A percentile compares a stretch with the other conserved stretches of the same genome.
Conservation (phyloP, 2,113 vertebrate species). For the Lycaon pictus region DNA sequence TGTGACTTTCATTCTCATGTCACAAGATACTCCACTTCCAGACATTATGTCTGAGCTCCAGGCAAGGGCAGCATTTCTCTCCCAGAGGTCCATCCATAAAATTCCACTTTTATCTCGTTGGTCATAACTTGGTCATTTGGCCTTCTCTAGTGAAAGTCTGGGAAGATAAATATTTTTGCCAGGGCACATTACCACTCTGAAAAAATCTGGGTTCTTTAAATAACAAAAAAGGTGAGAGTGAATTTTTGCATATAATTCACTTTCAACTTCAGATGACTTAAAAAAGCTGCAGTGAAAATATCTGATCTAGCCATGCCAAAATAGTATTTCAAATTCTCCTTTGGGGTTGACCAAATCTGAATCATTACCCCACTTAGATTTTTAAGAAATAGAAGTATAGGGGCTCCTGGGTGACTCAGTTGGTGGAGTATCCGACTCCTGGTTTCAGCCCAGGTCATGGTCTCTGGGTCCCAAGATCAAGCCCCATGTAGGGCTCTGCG, state of each 20-base stretch:
- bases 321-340: constrained; percentile 14
- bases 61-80: neutral
- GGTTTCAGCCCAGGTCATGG: neutral
- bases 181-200: neutral
- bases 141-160: neutral
- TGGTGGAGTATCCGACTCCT: neutral
- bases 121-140: neutral
- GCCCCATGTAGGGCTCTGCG: neutral
- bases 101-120: neutral
- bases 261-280: neutral
- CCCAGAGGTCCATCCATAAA: neutral
- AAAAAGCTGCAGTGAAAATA: constrained; percentile 30
- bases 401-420: neutral
- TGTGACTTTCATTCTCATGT: neutral
- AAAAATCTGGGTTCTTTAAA: neutral
- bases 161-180: neutral
- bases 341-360: neutral
- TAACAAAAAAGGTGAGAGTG: neutral
- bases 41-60: neutral
- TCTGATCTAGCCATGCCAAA: neutral
- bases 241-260: constrained; percentile 51
- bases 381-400: constrained; percentile 23
- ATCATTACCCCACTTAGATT: neutral
- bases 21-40: neutral
- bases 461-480: neutral